Conservation (phyloP, 2,888 invertebrate genomes). For the Lasioglossum malachurum region DNA sequence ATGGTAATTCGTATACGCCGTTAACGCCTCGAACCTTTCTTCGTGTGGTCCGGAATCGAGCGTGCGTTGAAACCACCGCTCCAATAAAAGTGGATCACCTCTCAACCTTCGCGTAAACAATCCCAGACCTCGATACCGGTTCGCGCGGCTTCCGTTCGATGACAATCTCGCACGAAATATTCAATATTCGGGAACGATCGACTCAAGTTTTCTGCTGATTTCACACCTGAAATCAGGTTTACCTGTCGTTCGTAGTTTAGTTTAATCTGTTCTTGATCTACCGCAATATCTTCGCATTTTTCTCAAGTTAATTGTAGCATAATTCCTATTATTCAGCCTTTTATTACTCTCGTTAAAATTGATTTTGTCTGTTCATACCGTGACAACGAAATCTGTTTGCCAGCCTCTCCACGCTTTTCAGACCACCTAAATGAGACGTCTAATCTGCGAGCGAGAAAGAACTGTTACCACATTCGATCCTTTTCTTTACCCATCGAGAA, state of each 20-base stretch:
- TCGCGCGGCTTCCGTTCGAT: neutral
- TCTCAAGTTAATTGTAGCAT: neutral
- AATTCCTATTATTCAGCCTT: neutral
- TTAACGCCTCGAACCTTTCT: neutral
- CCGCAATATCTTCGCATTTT: neutral
- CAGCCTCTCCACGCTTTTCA: neutral
- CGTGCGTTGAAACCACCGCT: slow-evolving; percentile 13
- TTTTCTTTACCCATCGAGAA: neutral
- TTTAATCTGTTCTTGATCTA: neutral
- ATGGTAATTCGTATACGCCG: slow-evolving; percentile 1
- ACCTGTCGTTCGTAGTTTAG: neutral
- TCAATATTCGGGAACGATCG: neutral
- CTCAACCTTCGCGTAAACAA: neutral
- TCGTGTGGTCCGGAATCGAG: too few species aligned
- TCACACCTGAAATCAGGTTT: neutral
- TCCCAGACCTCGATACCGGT: neutral
- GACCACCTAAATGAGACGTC: neutral
- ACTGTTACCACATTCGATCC: neutral
- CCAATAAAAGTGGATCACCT: neutral
- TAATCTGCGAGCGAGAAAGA: neutral
- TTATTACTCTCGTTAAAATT: neutral
- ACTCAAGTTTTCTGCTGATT: neutral
- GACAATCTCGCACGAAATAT: neutral
- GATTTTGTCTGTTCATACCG: neutral
- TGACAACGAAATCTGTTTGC: neutral